Evolutionary conservation across 2,888 invertebrate genomes (phyloP).

Genomic region (Imbricaverruca yamaguchii): DNA sequence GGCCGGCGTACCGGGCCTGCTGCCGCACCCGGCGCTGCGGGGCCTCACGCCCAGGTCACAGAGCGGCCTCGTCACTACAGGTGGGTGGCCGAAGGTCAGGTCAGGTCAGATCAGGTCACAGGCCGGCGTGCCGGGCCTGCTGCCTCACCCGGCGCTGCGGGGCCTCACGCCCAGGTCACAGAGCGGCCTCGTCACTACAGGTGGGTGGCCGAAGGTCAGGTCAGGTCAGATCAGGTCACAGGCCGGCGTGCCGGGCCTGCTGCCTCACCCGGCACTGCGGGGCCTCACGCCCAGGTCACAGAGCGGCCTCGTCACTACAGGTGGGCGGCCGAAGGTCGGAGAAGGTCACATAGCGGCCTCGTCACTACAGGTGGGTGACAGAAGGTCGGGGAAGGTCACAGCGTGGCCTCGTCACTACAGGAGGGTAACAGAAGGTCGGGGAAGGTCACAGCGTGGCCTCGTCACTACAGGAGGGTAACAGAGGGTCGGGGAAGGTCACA

Average conservation of each 20-base stretch:
- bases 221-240: too few relatives aligned
- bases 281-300: conserved; percentile 30
- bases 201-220: too few relatives aligned
- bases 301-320: conserved; percentile 29
- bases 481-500: too few relatives aligned
- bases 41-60: conserved; percentile 30
- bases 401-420: too few relatives aligned
- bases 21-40: conserved; percentile 32
- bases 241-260: conserved; percentile 25
- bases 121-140: conserved; percentile 25
- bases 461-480: too few relatives aligned
- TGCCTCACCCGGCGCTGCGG: conserved; percentile 32
- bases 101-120: too few relatives aligned
- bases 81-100: too few relatives aligned
- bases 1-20: conserved; percentile 25
- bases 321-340: too few relatives aligned
- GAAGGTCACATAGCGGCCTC: conserved; percentile 29
- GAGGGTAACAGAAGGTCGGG: too few relatives aligned
- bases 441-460: too few relatives aligned
- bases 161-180: conserved; percentile 30
- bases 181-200: conserved; percentile 29
- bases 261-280: conserved; percentile 32
- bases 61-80: conserved; percentile 29
- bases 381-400: too few relatives aligned
- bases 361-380: too few relatives aligned